Evolutionary conservation across 2,797 vertebrate genomes (phyloP), one percentile per base, ranked within the genome.

Genomic region (Echiichthys vipera): DNA sequence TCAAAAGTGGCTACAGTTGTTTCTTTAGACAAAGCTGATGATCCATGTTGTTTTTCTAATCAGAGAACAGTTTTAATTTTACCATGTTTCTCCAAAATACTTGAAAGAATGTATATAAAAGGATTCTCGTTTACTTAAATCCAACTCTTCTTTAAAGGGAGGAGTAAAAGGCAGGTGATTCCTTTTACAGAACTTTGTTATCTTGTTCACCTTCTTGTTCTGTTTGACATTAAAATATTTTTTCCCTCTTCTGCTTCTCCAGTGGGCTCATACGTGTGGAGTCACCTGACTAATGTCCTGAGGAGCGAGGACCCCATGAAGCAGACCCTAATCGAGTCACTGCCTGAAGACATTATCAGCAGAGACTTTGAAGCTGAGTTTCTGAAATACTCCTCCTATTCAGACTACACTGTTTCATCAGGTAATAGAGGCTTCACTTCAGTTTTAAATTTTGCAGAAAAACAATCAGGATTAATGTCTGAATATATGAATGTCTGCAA

Each of bases 231-330:
- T 17, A n/a, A 53, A 2, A 25, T 20, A 36, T 3, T 42, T 51
- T 61, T 10, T n/a, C n/a, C n/a, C 37, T 14, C 4, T 14, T 54
- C 49, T 80, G 1, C 39, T 34, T 71, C 45, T 74, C 11, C 50
- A 98, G 97, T 97, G 90, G 96, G 96, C n/a, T 95, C 96, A 18
- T 98, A 94, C 77, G 96, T 98, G 43, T 96, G 96, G 96, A 96
- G 95, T 84, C 96, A 97, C 66, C 91, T 97, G 32, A 94, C 94
- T 51, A 95, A 95, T 71, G 78, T 97, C 36, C 84, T 96, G 78
- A 94, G 95, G 86, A 96, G 95, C 0, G 93, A 95, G 10, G 96
- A 98, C 80, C 96, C 96, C 1, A 39, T 95, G 71, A 97, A 98
- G 82, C 91, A 88, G 72, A 42, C 88, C 24, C 87, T 98, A 20